Conservation (phyloP, 2,113 vertebrate species). For the Leptobrachium ailaonicum region DNA sequence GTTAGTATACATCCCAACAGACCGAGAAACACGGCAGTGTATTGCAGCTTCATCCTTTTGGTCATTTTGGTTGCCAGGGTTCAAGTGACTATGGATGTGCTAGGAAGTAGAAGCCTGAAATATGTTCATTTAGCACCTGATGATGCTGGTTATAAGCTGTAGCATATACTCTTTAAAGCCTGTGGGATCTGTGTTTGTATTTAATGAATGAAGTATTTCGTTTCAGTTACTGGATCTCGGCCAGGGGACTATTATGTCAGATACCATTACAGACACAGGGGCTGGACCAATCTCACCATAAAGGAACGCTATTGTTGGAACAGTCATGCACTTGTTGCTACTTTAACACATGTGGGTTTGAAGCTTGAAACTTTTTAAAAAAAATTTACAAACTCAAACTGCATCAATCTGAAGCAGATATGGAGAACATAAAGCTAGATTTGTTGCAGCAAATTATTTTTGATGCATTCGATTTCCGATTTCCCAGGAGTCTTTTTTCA, state of each 20-base stretch:
- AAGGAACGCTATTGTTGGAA: too few species aligned
- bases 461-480: too few species aligned
- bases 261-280: conserved; percentile 20
- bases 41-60: conserved; percentile 67
- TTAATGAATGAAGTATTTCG: conserved; percentile 37
- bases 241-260: conserved; percentile 35
- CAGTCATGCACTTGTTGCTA: too few species aligned
- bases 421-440: too few species aligned
- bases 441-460: too few species aligned
- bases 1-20: conserved; percentile 83
- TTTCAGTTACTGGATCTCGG: conserved; percentile 38
- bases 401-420: too few species aligned
- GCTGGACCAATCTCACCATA: not conserved
- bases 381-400: too few species aligned
- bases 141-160: conserved; percentile 27
- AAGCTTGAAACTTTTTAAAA: too few species aligned
- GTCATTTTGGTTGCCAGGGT: conserved; percentile 57
- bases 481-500: too few species aligned
- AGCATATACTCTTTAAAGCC: conserved; percentile 26
- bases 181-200: conserved; percentile 30
- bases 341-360: too few species aligned
- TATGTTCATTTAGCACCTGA: conserved; percentile 40
- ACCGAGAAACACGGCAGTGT: conserved; percentile 76
- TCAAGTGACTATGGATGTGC: conserved; percentile 45
- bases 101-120: conserved; percentile 44